Evolutionary conservation across 2,113 vertebrate species (phyloP).

Genomic region (human): DNA sequence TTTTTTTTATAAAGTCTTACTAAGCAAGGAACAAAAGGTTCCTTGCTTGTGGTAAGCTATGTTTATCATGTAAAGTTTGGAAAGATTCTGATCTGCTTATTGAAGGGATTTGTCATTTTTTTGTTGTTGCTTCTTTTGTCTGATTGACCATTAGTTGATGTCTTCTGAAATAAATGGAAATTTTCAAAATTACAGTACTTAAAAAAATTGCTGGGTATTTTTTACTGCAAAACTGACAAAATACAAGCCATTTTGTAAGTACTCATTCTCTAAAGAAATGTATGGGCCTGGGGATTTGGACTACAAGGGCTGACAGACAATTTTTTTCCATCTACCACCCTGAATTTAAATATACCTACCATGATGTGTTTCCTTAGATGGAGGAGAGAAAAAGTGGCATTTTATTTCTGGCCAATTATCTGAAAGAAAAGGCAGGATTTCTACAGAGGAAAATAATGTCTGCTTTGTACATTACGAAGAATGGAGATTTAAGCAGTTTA

Average conservation of each 20-base stretch:
- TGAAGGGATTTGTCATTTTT: constrained; percentile 44
- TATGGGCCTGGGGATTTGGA: constrained; percentile 21
- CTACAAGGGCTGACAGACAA: constrained; percentile 25
- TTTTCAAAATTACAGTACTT: constrained; percentile 73
- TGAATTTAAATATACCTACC: constrained; percentile 37
- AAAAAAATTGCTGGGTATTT: constrained; percentile 70
- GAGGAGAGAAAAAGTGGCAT: background rate
- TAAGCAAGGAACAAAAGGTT: constrained; percentile 35
- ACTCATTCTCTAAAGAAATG: constrained; percentile 47
- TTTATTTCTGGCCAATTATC: constrained; percentile 49
- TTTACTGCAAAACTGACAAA: constrained; percentile 59
- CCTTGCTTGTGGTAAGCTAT: constrained; percentile 43
- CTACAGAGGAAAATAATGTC: background rate
- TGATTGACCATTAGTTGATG: constrained; percentile 64
- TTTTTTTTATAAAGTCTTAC: constrained; percentile 40
- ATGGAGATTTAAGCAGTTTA: constrained; percentile 32
- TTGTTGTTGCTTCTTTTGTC: constrained; percentile 29
- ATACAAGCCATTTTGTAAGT: constrained; percentile 51
- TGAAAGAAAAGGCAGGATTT: constrained; percentile 56
- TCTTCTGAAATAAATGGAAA: constrained; percentile 64
- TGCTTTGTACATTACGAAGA: background rate
- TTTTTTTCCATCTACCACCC: background rate
- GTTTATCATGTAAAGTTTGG: constrained; percentile 52
- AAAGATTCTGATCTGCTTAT: constrained; percentile 57
- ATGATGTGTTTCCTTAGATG: background rate